Base-by-base conservation (phyloP, 2,888 invertebrate genomes). In the Unio delphinus region DNA sequence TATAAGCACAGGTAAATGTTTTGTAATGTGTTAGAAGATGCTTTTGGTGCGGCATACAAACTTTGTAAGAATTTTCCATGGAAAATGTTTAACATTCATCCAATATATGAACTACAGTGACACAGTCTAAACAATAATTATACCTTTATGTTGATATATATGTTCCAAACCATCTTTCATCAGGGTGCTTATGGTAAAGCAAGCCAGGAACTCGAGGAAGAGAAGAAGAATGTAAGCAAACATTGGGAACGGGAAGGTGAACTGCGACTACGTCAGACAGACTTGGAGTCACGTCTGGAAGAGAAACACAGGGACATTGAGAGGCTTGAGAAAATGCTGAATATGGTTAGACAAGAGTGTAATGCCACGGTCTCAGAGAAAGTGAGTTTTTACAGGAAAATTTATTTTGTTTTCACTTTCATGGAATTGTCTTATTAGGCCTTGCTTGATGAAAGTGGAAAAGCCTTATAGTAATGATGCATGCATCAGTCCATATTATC, bases 261-360 rank as follows among this genome's bases (percentile, higher is more conserved):
- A 68, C 63, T 83, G 45, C 71, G 82, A 64, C 72, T 79, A 45
- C 76, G 82, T 67, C 79, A 82, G 65, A 74, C 78, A 34, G 78
- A 75, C 23, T 65, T 83, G 20, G 85, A 86, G 65, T 76, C 76
- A 3, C 74, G 83, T 64, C 70, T 86, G 26, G 79, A 80, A n/a
- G 82, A 85, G 71, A 84, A 83, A 61, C 83, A 87, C 61, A 74
- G 76, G 61, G 85, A 88, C 67, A 79, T 83, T 17, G 83, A 81
- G 5, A 75, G 84, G 26, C 79, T 88, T 61, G 85, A 87, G 70
- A 81, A 80, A 64, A 79, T 83, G 80, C 72, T 88, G 67, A 83
- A 84, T 11, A 77, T 83, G 15, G 81, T 83, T 15, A 87, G 85
- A 69, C 83, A 84, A 67, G 87, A 88, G 70, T 84, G 84, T 74